Base-by-base conservation (phyloP, 1,140 invertebrate genomes). In the Eumeta japonica region DNA sequence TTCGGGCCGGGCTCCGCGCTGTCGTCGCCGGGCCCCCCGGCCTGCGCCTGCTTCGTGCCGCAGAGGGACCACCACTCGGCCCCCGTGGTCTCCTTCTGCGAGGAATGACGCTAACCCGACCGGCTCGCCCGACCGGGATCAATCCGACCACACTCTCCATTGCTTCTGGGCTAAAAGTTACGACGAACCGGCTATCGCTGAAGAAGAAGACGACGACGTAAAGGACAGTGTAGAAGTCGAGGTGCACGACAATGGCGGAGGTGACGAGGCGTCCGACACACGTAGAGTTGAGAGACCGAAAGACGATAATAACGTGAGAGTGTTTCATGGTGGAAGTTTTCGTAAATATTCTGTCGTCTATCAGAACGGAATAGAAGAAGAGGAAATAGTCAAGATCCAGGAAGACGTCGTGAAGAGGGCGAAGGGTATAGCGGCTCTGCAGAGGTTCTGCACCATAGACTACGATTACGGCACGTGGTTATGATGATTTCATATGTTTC, bases 41-140 rank as follows among this genome's bases (percentile, higher is more conserved):
- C 57, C 2, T 72, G 67, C 46, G 54, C 55, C 9, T 72, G 67
- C 43, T 64, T 70, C 49, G 59, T 60, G 12, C 63, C 65, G 12
- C 63, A 49, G 1, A 29, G 63, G 2, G 65, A 64, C 43, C 60
- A 66, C 41, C 65, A 70, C 44, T 73, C 68, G 0, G 68, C 63
- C 1, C 68, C 68, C 1, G 62, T 49, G 0, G 68, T 70, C n/a
- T 49, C 62, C n/a, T 73, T 73, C 43, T 70, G 64, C 35, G 67
- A 68, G 4, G 62, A 71, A 48, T 72, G 65, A 70, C 64, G 58
- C 49, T 70, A 67, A 65, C 58, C 16, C 15, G 10, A 28, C 3
- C n/a, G n/a, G n/a, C n/a, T n/a, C n/a, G n/a, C n/a, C n/a, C n/a
- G n/a, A n/a, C n/a, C n/a, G n/a, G n/a, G n/a, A 20, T 10, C 11